Conservation (phyloP, 1,140 invertebrate species). For the Listronotus bonariensis region DNA sequence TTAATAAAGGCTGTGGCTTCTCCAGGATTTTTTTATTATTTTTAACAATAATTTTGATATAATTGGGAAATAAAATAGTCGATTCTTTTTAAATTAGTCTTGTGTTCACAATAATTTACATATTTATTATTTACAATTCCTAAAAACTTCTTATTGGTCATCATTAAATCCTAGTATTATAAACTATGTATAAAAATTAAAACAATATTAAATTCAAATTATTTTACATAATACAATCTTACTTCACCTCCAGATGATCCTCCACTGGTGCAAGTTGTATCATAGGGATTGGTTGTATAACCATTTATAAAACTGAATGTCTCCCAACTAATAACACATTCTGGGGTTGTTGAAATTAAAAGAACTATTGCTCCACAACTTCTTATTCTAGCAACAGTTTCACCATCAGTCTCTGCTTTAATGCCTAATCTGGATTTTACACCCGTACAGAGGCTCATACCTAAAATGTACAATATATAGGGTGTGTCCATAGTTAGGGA, state of each 20-base stretch:
- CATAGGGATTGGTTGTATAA: conserved; percentile 78
- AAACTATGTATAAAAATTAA: too few relatives aligned
- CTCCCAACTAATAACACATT: conserved; percentile 75
- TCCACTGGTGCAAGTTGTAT: conserved; percentile 65
- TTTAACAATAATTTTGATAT: too few relatives aligned
- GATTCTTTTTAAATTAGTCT: too few relatives aligned
- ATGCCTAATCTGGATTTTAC: conserved; percentile 62
- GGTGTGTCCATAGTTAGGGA: too few relatives aligned
- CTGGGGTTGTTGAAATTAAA: conserved; percentile 80
- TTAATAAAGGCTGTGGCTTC: too few relatives aligned
- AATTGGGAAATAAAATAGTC: too few relatives aligned
- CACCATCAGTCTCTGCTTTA: conserved; percentile 66
- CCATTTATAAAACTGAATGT: conserved; percentile 73
- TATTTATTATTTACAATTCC: too few relatives aligned
- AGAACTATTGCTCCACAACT: conserved; percentile 78
- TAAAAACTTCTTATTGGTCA: too few relatives aligned
- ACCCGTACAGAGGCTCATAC: conserved; percentile 69
- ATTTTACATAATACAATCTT: conserved; percentile 12
- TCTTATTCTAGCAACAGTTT: conserved; percentile 63
- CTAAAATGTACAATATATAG: conserved; percentile 49
- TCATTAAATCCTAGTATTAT: too few relatives aligned
- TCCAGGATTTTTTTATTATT: too few relatives aligned
- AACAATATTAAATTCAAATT: too few relatives aligned
- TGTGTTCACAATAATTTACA: too few relatives aligned
- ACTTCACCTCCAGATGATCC: conserved; percentile 82